Evolutionary conservation across 2,888 invertebrate genomes (phyloP), one percentile per base, ranked within the genome.

Genomic region (Chrysina gloriosa): DNA sequence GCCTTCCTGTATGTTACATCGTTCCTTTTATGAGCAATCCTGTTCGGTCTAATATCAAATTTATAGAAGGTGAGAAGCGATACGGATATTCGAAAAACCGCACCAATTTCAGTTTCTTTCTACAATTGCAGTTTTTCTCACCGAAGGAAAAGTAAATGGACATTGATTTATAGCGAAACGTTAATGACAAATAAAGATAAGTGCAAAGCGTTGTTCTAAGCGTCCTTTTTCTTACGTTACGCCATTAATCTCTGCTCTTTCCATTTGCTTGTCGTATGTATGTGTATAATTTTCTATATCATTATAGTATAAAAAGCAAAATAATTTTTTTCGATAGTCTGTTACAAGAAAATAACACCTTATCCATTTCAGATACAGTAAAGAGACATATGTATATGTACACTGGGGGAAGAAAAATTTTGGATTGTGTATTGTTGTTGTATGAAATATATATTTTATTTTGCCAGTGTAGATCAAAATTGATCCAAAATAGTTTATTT

Each of bases 201-300:
- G 81, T 81, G 80, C 81, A 76, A 78, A 80, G 77, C 77, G 77
- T 72, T 81, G 81, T 81, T 80, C 77, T 75, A 67, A 50, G 61
- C 61, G 48, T 23, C 47, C 61, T 58, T 67, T 61, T 58, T 67
- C 58, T 56, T 58, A 36, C 39, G 36, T 25, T 16, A 34, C 14
- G 19, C 66, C 36, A 67, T 67, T 67, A 67, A 67, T 67, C 66
- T 66, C 36, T 56, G 56, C 54, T n/a, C 7, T 16, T 19, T 23
- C 27, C 27, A 14, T 36, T 61, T 76, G 79, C 84, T 77, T 90
- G 88, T 87, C 87, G 87, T 85, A 82, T 79, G 86, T 86, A 76
- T 89, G 89, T 64, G 74, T 89, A 70, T 69, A 89, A 78, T 11
- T 31, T 31, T 31, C 21, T 42, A 42, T 42, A 42, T 42, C 16